These are phyloP conservation scores for Chlorops oryzae DNA, from an alignment of 1,140 invertebrate species.

Conservation along the genomic window DNA sequence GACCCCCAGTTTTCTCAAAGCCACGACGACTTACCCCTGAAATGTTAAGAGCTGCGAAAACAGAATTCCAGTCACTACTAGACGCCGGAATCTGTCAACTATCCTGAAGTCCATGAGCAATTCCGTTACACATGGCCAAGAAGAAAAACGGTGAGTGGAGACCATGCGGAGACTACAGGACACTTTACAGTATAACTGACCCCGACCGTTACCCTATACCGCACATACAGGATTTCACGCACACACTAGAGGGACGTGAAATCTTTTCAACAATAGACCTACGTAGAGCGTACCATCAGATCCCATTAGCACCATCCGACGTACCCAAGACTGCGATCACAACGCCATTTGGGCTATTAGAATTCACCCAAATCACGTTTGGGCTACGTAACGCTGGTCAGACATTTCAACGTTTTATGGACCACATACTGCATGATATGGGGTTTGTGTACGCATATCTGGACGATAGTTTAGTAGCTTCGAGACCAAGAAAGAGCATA, in stretches of 20 bases:
- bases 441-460: slow-evolving; percentile 32
- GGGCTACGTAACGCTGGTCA: slow-evolving; percentile 38
- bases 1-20: slow-evolving; percentile 27
- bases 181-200: slow-evolving; percentile 37
- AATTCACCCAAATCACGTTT: slow-evolving; percentile 44
- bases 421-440: slow-evolving; percentile 43
- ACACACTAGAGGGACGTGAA: background rate
- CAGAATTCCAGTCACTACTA: slow-evolving; percentile 19
- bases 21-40: slow-evolving; percentile 39
- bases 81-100: slow-evolving; percentile 32
- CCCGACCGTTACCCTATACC: slow-evolving; percentile 4
- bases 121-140: slow-evolving; percentile 47
- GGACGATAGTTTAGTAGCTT: slow-evolving; percentile 53
- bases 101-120: slow-evolving; percentile 47
- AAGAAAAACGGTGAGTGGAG: slow-evolving; percentile 35
- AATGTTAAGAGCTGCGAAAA: slow-evolving; percentile 22
- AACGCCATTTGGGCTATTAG: slow-evolving; percentile 44
- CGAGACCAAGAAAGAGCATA: slow-evolving; percentile 29
- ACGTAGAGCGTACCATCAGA: slow-evolving; percentile 49
- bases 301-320: slow-evolving; percentile 35
- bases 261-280: slow-evolving; percentile 4
- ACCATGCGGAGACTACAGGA: slow-evolving; percentile 48
- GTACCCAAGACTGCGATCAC: slow-evolving; percentile 41
- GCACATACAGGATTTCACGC: slow-evolving; percentile 5
- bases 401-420: slow-evolving; percentile 51